phyloP scores from a whole-genome alignment of 1,140 invertebrate genomes.

The Tetramorium simillimum region DNA sequence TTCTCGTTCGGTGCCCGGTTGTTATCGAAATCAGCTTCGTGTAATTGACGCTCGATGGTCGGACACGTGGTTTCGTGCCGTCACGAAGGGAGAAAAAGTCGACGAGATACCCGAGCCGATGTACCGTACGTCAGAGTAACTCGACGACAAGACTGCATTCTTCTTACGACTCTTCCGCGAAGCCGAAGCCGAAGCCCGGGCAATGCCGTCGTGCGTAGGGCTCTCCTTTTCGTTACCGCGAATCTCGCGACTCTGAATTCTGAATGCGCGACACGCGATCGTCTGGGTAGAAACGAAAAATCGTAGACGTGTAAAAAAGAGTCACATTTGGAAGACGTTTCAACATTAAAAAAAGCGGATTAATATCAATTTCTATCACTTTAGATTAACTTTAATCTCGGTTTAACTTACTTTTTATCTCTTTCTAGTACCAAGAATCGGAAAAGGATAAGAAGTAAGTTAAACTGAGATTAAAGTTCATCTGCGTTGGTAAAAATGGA shows the following conservation, averaged over 20 bases:
- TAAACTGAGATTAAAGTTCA: too few relatives aligned
- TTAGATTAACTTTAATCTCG: too few relatives aligned
- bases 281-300: not conserved
- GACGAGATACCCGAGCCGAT: conserved; percentile 52
- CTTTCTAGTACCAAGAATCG: too few relatives aligned
- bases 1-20: not conserved
- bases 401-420: too few relatives aligned
- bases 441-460: too few relatives aligned
- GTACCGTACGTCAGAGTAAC: conserved; percentile 78
- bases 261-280: not conserved
- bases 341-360: not conserved
- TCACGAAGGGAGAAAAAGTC: conserved; percentile 34
- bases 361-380: too few relatives aligned
- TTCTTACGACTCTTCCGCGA: conserved; percentile 76
- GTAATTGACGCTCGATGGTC: conserved; percentile 56
- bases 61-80: conserved; percentile 54
- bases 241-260: not conserved
- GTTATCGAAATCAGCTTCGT: conserved; percentile 29
- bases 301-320: not conserved
- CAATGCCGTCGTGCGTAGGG: not conserved
- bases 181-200: conserved; percentile 52
- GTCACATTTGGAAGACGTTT: not conserved
- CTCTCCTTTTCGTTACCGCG: not conserved
- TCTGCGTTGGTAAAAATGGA: too few relatives aligned
- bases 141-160: conserved; percentile 80